phyloP scores from a whole-genome alignment of 2,113 vertebrate genomes.

The Nyctibius bracteatus region DNA sequence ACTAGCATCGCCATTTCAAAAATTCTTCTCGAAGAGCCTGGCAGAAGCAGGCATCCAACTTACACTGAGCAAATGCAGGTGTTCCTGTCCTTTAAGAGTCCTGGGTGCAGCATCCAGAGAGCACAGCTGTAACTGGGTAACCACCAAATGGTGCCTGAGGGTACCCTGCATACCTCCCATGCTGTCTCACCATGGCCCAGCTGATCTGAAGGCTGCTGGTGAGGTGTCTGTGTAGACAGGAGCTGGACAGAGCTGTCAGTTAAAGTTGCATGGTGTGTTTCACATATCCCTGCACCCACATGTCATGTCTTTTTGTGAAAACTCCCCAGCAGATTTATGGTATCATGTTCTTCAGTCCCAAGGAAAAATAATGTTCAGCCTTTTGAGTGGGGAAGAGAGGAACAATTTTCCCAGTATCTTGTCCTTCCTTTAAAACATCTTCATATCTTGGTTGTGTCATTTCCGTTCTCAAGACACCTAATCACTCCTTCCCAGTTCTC shows the following conservation, averaged over 20 bases:
- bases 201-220: not conserved
- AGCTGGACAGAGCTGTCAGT: not conserved
- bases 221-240: not conserved
- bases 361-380: not conserved
- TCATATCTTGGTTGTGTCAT: conserved; percentile 10
- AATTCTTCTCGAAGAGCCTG: not conserved
- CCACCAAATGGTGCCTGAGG: not conserved
- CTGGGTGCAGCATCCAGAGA: not conserved
- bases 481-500: not conserved
- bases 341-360: not conserved
- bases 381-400: not conserved
- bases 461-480: conserved; percentile 39
- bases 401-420: not conserved
- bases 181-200: not conserved
- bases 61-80: not conserved
- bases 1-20: not conserved
- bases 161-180: not conserved
- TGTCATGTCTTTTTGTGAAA: not conserved
- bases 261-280: not conserved
- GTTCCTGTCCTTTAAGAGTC: not conserved
- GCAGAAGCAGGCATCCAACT: not conserved
- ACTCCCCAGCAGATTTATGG: not conserved
- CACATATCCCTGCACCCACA: not conserved
- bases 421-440: not conserved
- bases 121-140: not conserved